These are phyloP conservation scores for Coracias cyanogaster DNA, from an alignment of 2,797 vertebrate species.

Conservation along the genomic window DNA sequence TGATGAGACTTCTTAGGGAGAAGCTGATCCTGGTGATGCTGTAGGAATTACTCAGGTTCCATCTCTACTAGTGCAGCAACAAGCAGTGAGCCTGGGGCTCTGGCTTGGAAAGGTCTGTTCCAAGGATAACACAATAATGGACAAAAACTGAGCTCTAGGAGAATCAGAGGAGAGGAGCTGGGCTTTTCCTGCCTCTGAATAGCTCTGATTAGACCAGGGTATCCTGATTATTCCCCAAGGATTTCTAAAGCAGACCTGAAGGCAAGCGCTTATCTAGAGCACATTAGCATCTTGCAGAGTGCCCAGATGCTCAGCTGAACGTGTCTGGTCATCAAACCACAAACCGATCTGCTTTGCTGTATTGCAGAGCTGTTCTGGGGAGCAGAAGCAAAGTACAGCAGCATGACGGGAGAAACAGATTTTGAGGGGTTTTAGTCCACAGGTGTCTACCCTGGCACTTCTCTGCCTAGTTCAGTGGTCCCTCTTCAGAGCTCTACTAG, in stretches of 20 bases:
- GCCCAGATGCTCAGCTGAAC: neutral
- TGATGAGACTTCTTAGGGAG: neutral
- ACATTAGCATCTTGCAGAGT: neutral
- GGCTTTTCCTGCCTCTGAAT: neutral
- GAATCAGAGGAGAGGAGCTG: neutral
- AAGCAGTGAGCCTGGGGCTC: neutral
- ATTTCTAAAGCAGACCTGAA: neutral
- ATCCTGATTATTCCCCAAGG: neutral
- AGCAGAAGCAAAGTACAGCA: neutral
- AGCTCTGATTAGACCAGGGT: neutral
- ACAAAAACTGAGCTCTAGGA: neutral
- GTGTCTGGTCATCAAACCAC: rapidly evolving
- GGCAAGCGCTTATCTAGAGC: rapidly evolving
- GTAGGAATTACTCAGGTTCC: neutral
- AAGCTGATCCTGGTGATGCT: neutral
- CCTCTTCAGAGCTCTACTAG: neutral
- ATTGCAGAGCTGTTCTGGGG: neutral
- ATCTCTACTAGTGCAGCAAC: neutral
- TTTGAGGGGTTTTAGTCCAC: rapidly evolving
- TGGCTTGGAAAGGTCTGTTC: neutral
- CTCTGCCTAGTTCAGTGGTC: neutral
- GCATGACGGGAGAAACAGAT: neutral
- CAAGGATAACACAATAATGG: neutral
- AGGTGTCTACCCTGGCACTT: neutral
- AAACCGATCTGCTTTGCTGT: neutral